These are phyloP conservation scores for Acanthaster planci DNA, from an alignment of 35 echinoderm and acorn worm species.

Conservation along the genomic window DNA sequence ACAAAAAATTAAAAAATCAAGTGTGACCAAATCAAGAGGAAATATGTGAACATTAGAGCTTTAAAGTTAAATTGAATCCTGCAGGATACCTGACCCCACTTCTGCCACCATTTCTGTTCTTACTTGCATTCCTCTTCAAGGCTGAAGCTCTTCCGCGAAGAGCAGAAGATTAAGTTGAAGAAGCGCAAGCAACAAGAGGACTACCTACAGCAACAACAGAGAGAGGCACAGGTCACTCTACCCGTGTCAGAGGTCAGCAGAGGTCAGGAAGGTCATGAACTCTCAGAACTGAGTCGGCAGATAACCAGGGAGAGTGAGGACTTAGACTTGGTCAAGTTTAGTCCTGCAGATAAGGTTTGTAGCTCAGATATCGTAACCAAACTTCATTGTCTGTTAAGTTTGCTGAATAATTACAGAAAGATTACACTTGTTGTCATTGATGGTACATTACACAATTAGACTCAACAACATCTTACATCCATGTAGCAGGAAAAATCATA, in stretches of 20 bases:
- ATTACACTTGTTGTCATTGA: no score
- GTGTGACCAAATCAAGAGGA: no score
- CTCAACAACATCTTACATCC: no score
- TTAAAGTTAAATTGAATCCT: no score
- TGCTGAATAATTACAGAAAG: no score
- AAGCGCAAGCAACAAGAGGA: constrained; percentile 71
- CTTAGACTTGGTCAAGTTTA: constrained; percentile 40
- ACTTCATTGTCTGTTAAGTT: no score
- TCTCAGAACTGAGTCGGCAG: constrained; percentile 23
- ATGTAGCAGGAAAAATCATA: no score
- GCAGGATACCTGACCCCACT: no score
- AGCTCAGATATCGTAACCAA: neutral
- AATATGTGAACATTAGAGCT: no score
- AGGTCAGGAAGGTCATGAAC: constrained; percentile 6
- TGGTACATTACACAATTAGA: no score
- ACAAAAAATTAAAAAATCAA: no score
- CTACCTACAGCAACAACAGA: constrained; percentile 71
- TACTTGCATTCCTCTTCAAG: constrained; percentile 13
- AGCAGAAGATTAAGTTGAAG: constrained; percentile 56
- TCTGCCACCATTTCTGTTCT: no score
- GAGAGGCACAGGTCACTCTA: neutral
- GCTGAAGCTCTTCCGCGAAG: constrained; percentile 51
- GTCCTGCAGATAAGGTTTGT: constrained; percentile 14
- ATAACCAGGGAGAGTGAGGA: constrained; percentile 24
- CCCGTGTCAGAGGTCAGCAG: constrained; percentile 14